These are phyloP conservation scores for Pseudonaja textilis DNA, from an alignment of 2,113 vertebrate genomes.

Conservation along the genomic window DNA sequence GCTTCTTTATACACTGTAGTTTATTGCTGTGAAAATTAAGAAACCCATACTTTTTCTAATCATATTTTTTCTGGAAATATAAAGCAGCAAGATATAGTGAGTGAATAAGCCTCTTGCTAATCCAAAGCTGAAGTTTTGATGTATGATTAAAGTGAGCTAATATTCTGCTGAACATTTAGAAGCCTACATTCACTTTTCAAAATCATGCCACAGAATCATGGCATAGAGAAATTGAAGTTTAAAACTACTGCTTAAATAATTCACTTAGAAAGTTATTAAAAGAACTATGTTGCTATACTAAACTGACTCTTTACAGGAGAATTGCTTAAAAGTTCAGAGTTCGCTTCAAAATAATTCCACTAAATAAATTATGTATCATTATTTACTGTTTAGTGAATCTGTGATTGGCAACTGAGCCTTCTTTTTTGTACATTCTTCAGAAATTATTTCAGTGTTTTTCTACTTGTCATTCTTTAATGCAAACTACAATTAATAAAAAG, in stretches of 20 bases:
- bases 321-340: slow-evolving; percentile 49
- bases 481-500: slow-evolving; percentile 8
- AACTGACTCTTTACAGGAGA: slow-evolving; percentile 32
- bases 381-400: slow-evolving; percentile 51
- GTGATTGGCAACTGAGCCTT: neutral
- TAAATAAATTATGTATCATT: slow-evolving; percentile 58
- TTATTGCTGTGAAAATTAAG: slow-evolving; percentile 23
- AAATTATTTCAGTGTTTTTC: slow-evolving; percentile 14
- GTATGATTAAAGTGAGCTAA: neutral
- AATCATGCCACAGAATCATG: slow-evolving; percentile 7
- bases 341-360: slow-evolving; percentile 53
- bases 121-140: neutral
- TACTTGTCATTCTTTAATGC: slow-evolving; percentile 1
- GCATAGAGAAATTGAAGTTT: slow-evolving; percentile 36
- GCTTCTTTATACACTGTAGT: neutral
- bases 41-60: slow-evolving; percentile 30
- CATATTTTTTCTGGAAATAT: neutral
- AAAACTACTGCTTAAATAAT: slow-evolving; percentile 36
- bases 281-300: slow-evolving; percentile 24
- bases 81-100: neutral
- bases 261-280: slow-evolving; percentile 18
- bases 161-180: slow-evolving; percentile 9
- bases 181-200: neutral
- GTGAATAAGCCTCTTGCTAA: slow-evolving; percentile 15
- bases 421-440: slow-evolving; percentile 46